Conservation (phyloP, 2,888 invertebrate genomes). For the Conchocele bisecta region DNA sequence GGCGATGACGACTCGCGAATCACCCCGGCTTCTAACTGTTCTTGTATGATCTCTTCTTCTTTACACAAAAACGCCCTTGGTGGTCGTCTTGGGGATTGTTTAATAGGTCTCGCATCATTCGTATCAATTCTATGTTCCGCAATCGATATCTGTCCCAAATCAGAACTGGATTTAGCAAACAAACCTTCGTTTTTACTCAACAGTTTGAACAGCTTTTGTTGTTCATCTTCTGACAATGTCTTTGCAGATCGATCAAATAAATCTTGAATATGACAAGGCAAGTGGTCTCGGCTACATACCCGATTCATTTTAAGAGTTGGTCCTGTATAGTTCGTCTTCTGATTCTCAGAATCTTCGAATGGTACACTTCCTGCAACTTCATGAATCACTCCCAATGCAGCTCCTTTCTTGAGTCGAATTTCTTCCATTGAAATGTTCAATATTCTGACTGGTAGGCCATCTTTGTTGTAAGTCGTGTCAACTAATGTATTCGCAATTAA, state of each 20-base stretch:
- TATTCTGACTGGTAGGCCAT: no score
- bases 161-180: background rate
- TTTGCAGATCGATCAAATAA: background rate
- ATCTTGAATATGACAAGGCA: background rate
- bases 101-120: background rate
- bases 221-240: background rate
- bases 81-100: conserved; percentile 2
- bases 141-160: background rate
- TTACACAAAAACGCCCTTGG: background rate
- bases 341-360: no score
- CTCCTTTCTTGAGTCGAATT: no score
- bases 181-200: background rate
- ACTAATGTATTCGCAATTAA: background rate
- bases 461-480: no score
- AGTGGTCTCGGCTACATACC: no score
- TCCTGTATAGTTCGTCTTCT: no score
- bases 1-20: conserved; percentile 4
- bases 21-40: background rate
- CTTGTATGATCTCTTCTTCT: conserved; percentile 8
- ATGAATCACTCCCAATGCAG: no score
- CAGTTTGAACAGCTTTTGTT: background rate
- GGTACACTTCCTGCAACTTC: no score
- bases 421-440: no score
- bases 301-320: no score
- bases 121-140: conserved; percentile 6